phyloP scores from a whole-genome alignment of 2,888 invertebrate genomes.

The Cheilosia grossa region DNA sequence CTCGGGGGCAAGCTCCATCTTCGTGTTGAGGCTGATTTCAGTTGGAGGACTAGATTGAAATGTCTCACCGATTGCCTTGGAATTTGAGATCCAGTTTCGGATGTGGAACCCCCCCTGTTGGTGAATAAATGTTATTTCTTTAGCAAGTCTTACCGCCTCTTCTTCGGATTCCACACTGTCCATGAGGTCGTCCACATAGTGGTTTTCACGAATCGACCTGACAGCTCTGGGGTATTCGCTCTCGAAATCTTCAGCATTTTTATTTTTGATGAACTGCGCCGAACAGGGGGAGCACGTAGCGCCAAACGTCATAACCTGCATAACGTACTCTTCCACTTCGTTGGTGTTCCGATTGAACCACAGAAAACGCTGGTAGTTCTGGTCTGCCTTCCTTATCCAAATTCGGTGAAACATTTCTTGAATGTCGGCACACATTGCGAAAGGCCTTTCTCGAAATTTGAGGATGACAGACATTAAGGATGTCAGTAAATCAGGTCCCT shows the following conservation, averaged over 20 bases:
- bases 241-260: not conserved
- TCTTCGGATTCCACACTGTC: not conserved
- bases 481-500: too few species aligned
- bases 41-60: too few species aligned
- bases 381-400: not conserved
- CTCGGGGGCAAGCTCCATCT: too few species aligned
- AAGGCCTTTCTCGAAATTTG: too few species aligned
- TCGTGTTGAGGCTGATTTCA: too few species aligned
- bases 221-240: not conserved
- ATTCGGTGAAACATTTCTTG: not conserved
- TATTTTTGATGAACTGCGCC: not conserved
- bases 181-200: slow-evolving; percentile 4
- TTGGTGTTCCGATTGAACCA: not conserved
- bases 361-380: not conserved
- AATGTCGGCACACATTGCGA: not conserved
- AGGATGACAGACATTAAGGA: too few species aligned
- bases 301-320: slow-evolving; percentile 1
- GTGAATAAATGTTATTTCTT: not conserved
- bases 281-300: slow-evolving; percentile 1
- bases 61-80: not conserved
- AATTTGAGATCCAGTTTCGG: not conserved
- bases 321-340: not conserved
- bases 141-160: not conserved
- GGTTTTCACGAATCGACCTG: not conserved
- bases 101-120: not conserved